Evolutionary conservation across 2,888 invertebrate genomes (phyloP).

Genomic region (Mythimna impura): DNA sequence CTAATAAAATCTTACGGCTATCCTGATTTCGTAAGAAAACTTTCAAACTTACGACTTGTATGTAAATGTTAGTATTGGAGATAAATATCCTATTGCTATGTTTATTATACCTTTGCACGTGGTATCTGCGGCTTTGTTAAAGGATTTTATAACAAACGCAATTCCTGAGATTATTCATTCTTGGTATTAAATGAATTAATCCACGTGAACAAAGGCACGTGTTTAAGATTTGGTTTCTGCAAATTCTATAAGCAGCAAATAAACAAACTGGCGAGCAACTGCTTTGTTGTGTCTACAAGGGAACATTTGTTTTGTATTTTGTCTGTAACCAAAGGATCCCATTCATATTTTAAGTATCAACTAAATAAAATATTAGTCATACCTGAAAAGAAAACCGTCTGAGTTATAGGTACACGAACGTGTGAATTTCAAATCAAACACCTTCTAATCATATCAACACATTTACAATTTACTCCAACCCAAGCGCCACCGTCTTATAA

Average conservation of each 20-base stretch:
- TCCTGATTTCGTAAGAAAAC: constrained; percentile 28
- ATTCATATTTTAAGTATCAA: neutral
- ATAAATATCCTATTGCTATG: constrained; percentile 9
- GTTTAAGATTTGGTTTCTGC: constrained; percentile 1
- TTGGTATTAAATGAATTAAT: constrained; percentile 20
- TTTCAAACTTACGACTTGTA: constrained; percentile 14
- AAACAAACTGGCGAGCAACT: constrained; percentile 1
- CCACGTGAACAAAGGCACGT: constrained; percentile 6
- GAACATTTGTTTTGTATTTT: neutral
- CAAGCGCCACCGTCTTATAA: constrained; percentile 18
- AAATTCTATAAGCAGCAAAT: neutral
- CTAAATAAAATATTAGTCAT: neutral
- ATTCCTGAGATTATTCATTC: constrained; percentile 20
- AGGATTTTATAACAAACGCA: constrained; percentile 33
- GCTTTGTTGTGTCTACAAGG: constrained; percentile 11
- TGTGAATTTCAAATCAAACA: neutral
- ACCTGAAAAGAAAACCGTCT: neutral
- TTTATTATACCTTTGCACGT: constrained; percentile 19
- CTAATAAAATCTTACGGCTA: constrained; percentile 38
- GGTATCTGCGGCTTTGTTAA: constrained; percentile 29
- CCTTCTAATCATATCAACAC: neutral
- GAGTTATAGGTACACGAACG: fast-evolving
- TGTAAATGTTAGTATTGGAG: constrained; percentile 27
- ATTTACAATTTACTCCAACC: neutral
- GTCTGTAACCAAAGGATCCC: neutral